These are phyloP conservation scores for Clarias gariepinus DNA, from an alignment of 2,113 vertebrate genomes.

Conservation along the genomic window DNA sequence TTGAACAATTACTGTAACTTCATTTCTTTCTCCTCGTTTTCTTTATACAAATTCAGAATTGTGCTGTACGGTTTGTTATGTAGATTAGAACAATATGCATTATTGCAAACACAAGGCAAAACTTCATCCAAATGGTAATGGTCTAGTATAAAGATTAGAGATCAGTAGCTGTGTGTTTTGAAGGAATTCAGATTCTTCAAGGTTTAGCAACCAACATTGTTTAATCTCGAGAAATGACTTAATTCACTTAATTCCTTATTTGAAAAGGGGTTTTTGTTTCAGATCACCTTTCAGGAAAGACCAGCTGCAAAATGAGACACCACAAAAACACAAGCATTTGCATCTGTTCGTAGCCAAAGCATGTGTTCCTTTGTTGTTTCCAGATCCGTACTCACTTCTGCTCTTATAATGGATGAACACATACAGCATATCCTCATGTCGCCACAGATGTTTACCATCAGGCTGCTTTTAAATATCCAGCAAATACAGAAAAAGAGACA, in stretches of 20 bases:
- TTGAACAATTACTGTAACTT: background rate
- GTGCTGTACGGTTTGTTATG: background rate
- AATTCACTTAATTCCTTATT: background rate
- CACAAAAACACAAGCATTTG: constrained; percentile 38
- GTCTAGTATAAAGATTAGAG: background rate
- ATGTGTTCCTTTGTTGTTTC: constrained; percentile 30
- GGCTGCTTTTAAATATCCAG: background rate
- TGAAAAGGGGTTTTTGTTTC: background rate
- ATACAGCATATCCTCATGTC: background rate
- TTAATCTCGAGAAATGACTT: background rate
- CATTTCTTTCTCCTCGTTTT: background rate
- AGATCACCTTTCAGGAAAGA: constrained; percentile 7
- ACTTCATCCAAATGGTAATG: background rate
- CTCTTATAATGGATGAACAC: background rate
- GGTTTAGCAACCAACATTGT: background rate
- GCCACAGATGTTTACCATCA: background rate
- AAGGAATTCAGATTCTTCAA: background rate
- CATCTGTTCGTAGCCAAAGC: constrained; percentile 2
- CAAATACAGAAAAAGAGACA: background rate
- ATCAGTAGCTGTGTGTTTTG: background rate
- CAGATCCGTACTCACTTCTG: background rate
- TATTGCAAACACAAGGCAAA: background rate
- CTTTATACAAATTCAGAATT: background rate
- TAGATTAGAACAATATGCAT: background rate
- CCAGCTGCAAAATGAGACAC: background rate